Percentiles rank a stretch among this genome's conserved stretches.
Conservation (phyloP, 2,888 invertebrate genomes). For the Theodoxus fluviatilis region DNA sequence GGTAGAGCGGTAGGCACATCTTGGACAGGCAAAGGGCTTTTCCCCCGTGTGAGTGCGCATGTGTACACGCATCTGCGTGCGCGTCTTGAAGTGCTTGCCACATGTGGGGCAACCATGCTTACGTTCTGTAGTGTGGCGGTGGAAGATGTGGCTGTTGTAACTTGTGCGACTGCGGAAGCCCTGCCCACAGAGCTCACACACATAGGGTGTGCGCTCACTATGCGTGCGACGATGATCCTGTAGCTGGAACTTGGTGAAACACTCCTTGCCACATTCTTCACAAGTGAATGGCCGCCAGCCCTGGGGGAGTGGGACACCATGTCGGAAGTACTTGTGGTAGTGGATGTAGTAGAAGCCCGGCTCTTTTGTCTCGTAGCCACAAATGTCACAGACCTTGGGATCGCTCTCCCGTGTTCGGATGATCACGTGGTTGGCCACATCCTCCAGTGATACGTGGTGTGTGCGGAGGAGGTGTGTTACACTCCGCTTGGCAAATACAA, state of each 20-base stretch:
- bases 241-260: constrained; percentile 52
- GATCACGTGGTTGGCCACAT: constrained; percentile 31
- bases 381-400: constrained; percentile 49
- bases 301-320: constrained; percentile 50
- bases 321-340: constrained; percentile 56
- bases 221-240: constrained; percentile 43
- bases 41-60: constrained; percentile 51
- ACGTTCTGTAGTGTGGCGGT: constrained; percentile 46
- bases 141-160: constrained; percentile 53
- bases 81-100: constrained; percentile 50
- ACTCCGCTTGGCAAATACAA: constrained; percentile 47
- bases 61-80: constrained; percentile 51
- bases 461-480: constrained; percentile 46
- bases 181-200: constrained; percentile 53
- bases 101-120: constrained; percentile 48
- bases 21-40: constrained; percentile 37
- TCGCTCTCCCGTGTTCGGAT: constrained; percentile 25
- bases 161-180: constrained; percentile 50
- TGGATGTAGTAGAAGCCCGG: constrained; percentile 50
- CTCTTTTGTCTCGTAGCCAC: constrained; percentile 53
- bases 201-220: constrained; percentile 47
- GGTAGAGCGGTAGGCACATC: constrained; percentile 50
- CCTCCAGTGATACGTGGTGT: constrained; percentile 41
- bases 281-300: constrained; percentile 52
- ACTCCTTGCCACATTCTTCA: constrained; percentile 55